Base-by-base conservation (phyloP, 2,797 vertebrate species). In the Euphonia xanthogaster region DNA sequence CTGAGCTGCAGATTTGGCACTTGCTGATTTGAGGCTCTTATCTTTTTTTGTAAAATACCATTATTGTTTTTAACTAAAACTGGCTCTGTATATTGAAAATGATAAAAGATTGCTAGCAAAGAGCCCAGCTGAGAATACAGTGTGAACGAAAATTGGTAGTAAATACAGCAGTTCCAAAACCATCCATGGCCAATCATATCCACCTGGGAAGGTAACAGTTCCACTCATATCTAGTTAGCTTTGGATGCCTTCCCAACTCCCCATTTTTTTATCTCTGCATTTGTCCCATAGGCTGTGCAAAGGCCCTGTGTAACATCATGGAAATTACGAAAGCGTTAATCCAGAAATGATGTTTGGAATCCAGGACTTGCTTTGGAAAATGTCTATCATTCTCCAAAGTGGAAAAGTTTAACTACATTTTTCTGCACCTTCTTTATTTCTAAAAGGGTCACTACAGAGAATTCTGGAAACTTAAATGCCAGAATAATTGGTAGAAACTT, bases 221-320 rank as follows among this genome's bases (percentile, higher is more conserved):
- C 12, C 4, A 30, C 37, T 60, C 12, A 4, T 39, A 27, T 7
- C 31, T 35, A 11, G 17, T 33, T 70, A 67, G 33, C 21, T 70
- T 89, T 71, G 33, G 12, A 39, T 66, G 37, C 4, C 37, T 87
- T 79, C 25, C 15, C 13, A 83, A 4, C 15, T 65, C 50, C 10
- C 45, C 33, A 2, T 4, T 28, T 25, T 37, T 58, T 27, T 1
- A 6, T 55, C 5, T 62, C 22, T 9, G 6, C 2, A 7, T 75
- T 51, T 51, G 3, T 74, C 17, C 15, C 12, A 4, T 3, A 33
- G n/a, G 15, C 33, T 91, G 30, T 2, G 6, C 8, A 53, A 92
- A 51, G 1, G 1, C 6, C 7, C 13, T 42, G 2, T 45, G 7
- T 20, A 51, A 47, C 31, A n/a, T 4, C 6, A 17, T 2, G 57